These are phyloP conservation scores for Campoletis raptor DNA, from an alignment of 2,888 invertebrate genomes.

Conservation along the genomic window DNA sequence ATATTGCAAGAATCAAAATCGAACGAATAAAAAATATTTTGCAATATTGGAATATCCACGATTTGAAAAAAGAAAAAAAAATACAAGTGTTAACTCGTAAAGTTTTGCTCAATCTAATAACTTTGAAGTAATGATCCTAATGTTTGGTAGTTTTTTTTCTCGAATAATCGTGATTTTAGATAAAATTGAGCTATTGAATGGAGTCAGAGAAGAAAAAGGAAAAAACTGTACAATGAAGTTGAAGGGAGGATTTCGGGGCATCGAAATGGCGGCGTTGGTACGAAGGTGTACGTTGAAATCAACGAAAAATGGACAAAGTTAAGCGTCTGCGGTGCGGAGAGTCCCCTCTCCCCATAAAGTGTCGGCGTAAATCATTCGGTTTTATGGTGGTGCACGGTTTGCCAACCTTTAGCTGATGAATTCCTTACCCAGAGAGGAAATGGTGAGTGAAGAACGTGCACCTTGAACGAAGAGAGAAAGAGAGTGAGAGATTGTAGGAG, in stretches of 20 bases:
- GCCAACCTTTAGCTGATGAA: slow-evolving; percentile 85
- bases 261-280: slow-evolving; percentile 58
- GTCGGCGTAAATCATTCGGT: slow-evolving; percentile 84
- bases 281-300: slow-evolving; percentile 74
- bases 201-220: not conserved
- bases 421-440: slow-evolving; percentile 80
- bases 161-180: not conserved
- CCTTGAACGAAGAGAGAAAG: slow-evolving; percentile 51
- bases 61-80: not conserved
- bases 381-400: slow-evolving; percentile 84
- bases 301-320: slow-evolving; percentile 84
- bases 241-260: slow-evolving; percentile 43
- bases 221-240: not conserved
- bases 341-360: slow-evolving; percentile 80
- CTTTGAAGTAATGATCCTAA: not conserved
- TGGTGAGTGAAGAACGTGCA: slow-evolving; percentile 65
- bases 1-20: not conserved
- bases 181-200: not conserved
- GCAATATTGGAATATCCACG: not conserved
- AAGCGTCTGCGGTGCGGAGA: slow-evolving; percentile 78
- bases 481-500: not conserved
- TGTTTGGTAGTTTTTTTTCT: not conserved
- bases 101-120: not conserved
- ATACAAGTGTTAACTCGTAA: too few species aligned
- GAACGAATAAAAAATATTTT: not conserved